These are phyloP conservation scores for Furcifer pardalis DNA, from an alignment of 2,797 vertebrate genomes.

Conservation along the genomic window DNA sequence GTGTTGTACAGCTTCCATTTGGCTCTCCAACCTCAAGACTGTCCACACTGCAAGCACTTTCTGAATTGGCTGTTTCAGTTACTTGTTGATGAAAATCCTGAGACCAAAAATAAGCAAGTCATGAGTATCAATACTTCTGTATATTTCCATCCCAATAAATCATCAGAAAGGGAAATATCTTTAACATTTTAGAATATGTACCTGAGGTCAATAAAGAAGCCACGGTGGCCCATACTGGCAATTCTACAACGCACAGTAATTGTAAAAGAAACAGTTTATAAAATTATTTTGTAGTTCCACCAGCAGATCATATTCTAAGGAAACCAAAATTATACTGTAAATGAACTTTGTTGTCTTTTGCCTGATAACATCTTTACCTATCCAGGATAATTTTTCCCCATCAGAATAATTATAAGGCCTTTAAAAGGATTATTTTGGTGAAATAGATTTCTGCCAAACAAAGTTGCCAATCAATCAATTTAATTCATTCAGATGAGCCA, in stretches of 20 bases:
- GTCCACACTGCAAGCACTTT: conserved; percentile 87
- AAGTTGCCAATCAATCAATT: neutral
- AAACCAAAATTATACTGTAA: neutral
- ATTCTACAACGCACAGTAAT: conserved; percentile 39
- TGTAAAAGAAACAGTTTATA: neutral
- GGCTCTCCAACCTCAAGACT: conserved; percentile 86
- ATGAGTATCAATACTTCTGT: conserved; percentile 20
- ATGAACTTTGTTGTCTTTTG: conserved; percentile 1
- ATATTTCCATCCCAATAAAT: neutral
- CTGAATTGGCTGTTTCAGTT: conserved; percentile 78
- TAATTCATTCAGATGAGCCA: neutral
- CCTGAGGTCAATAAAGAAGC: conserved; percentile 43
- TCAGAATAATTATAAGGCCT: neutral
- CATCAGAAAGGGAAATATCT: neutral
- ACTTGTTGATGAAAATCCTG: conserved; percentile 82
- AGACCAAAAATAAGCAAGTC: conserved; percentile 62
- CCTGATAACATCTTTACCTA: conserved; percentile 22
- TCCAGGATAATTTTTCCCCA: neutral
- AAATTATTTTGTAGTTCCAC: neutral
- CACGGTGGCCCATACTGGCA: conserved; percentile 65
- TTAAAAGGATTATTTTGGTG: neutral
- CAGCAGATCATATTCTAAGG: neutral
- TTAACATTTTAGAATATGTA: conserved; percentile 23
- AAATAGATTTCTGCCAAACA: neutral
- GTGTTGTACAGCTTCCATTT: conserved; percentile 65